These are phyloP conservation scores for Dromaius novaehollandiae DNA, from an alignment of 2,113 vertebrate species.

Conservation along the genomic window DNA sequence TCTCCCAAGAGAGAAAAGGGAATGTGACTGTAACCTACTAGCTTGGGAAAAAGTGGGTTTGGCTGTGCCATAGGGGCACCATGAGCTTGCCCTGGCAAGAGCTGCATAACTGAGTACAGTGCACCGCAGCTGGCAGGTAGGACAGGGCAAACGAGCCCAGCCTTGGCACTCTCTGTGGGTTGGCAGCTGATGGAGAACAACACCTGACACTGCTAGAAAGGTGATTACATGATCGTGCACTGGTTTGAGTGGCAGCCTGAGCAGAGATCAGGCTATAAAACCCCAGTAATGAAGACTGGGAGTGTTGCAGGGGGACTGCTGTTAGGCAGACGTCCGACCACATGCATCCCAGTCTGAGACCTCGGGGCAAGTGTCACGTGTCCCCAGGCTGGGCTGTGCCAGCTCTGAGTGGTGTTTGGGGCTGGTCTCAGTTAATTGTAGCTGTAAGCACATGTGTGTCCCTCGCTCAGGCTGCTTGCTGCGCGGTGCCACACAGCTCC, in stretches of 20 bases:
- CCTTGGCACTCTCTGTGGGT: neutral
- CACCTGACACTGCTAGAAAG: neutral
- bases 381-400: neutral
- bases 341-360: neutral
- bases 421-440: too few species aligned
- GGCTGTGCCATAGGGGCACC: neutral
- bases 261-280: neutral
- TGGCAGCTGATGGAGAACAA: neutral
- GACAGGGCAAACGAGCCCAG: neutral
- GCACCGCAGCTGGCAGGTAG: neutral
- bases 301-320: fast-evolving
- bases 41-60: neutral
- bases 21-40: too few species aligned
- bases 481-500: too few species aligned
- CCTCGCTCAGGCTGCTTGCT: neutral
- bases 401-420: too few species aligned
- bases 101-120: neutral
- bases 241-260: neutral
- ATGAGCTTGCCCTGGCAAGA: neutral
- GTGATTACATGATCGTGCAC: too few species aligned
- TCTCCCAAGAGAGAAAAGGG: neutral
- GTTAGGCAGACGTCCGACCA: neutral
- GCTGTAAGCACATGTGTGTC: neutral
- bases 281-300: neutral
- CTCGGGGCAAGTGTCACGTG: too few species aligned